Percentiles rank a stretch among this genome's conserved stretches.
Evolutionary conservation across 2,797 vertebrate species (phyloP).

Genomic region (Siniperca scherzeri): DNA sequence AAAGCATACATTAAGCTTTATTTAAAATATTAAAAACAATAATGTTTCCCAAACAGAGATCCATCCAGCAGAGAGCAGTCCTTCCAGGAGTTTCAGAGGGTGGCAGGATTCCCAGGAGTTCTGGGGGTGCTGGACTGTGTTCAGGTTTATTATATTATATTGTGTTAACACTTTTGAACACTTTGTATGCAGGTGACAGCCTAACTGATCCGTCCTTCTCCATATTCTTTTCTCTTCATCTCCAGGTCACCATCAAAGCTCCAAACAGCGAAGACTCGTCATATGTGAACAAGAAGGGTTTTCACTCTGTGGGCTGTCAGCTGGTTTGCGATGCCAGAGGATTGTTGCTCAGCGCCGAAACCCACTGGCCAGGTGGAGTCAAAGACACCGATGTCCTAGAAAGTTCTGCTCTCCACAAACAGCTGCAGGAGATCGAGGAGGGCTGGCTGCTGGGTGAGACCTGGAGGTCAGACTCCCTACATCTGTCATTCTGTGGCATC

Average conservation of each 20-base stretch:
- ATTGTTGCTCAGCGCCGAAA: conserved; percentile 91
- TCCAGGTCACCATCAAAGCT: conserved; percentile 94
- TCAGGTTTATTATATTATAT: conserved; percentile 64
- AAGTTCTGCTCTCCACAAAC: conserved; percentile 86
- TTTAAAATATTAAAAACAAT: background rate
- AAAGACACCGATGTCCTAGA: conserved; percentile 88
- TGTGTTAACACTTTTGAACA: background rate
- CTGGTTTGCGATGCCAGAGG: conserved; percentile 94
- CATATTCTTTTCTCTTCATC: background rate
- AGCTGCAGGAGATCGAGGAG: conserved; percentile 85
- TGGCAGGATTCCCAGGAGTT: conserved; percentile 94
- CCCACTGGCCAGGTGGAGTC: conserved; percentile 92
- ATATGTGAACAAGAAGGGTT: conserved; percentile 94
- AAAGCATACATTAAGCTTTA: background rate
- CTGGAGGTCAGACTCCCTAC: fast-evolving
- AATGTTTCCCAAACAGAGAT: conserved; percentile 75
- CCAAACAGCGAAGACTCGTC: conserved; percentile 95
- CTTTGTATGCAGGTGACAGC: background rate
- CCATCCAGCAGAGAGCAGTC: conserved; percentile 86
- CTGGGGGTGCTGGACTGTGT: conserved; percentile 94
- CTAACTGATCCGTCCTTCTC: background rate
- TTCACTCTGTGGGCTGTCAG: conserved; percentile 96
- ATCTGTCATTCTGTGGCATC: background rate
- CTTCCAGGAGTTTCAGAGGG: conserved; percentile 91
- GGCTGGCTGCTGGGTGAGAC: conserved; percentile 94